These are phyloP conservation scores for Pedetes capensis DNA, from an alignment of 2,113 vertebrate genomes.

Conservation along the genomic window DNA sequence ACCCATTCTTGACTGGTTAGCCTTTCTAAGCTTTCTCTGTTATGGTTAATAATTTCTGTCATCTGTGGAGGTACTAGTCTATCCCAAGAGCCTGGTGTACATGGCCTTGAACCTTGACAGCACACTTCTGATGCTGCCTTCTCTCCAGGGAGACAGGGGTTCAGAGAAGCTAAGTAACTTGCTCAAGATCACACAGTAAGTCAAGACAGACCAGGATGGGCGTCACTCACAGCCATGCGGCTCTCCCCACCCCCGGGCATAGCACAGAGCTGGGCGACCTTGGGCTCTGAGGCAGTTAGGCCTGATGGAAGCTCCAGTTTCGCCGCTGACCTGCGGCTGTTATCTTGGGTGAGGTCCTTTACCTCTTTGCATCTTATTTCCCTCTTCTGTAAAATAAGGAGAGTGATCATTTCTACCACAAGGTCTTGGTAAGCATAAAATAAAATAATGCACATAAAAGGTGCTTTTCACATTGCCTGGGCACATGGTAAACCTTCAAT, in stretches of 20 bases:
- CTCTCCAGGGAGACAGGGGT: neutral
- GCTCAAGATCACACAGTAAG: neutral
- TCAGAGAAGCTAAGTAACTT: neutral
- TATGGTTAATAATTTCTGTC: too few relatives aligned
- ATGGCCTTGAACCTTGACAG: neutral
- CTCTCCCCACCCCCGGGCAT: rapidly evolving
- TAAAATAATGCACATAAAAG: neutral
- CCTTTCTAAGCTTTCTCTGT: too few relatives aligned
- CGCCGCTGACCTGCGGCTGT: neutral
- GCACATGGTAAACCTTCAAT: neutral
- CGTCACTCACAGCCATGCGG: neutral
- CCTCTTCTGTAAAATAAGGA: neutral
- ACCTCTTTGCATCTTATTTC: neutral
- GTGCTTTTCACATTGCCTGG: neutral
- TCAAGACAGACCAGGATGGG: too few relatives aligned
- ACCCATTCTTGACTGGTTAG: too few relatives aligned
- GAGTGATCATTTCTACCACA: neutral
- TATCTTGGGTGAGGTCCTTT: neutral
- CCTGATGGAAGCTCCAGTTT: neutral
- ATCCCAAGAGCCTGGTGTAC: neutral
- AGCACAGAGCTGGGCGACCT: neutral
- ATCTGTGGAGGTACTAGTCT: too few relatives aligned
- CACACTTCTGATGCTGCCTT: neutral
- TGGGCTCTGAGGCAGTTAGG: neutral
- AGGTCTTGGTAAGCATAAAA: neutral